Evolutionary conservation across 37 sponge, comb jelly and placozoan species (phyloP), one percentile per base, ranked within the genome.

Genomic region (Axinella damicornis): DNA sequence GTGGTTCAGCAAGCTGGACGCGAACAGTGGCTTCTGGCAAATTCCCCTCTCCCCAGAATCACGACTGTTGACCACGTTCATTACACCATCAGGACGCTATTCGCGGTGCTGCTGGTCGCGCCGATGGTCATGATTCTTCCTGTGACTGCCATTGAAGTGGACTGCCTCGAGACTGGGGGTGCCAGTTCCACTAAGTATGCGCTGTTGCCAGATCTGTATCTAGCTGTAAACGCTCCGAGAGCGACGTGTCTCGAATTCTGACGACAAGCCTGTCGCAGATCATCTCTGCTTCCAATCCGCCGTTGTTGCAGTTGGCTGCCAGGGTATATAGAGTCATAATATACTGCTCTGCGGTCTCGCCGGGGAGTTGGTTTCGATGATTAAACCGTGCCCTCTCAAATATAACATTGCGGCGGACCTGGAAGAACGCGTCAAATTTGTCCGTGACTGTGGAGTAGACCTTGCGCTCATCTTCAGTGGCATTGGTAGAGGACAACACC

Each of bases 341-440:
- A 55, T 72, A 83, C 39, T 83, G 37, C 40, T 71, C 72, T 18
- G 71, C 28, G 15, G 71, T 37, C 35, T 69, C 82, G 14, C 82
- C 82, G 22, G 24, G n/a, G 25, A 33, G 73, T 63, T 83, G 83
- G 27, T 30, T 64, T 18, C 74, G 46, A 9, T 65, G 40, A 53
- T 74, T 74, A 57, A 83, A 83, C 70, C 74, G 20, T 16, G 54
- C 73, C 40, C 83, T 22, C 63, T 83, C 74, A 30, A 56, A 72
- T 1, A 83, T 83, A 0, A 74, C 39, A 22, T 81, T 81, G 22
- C 33, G 53, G 22, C 82, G 18, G 41, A 72, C 73, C 21, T 72
- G 46, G n/a, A 72, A 72, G 28, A 72, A 72, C 2, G 46, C 73
- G 37, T 72, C 73, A 16, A 72, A 72, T 46, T 72, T 72, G 6